Evolutionary conservation across 2,113 vertebrate species (phyloP).

Genomic region (Cephalopterus ornatus): DNA sequence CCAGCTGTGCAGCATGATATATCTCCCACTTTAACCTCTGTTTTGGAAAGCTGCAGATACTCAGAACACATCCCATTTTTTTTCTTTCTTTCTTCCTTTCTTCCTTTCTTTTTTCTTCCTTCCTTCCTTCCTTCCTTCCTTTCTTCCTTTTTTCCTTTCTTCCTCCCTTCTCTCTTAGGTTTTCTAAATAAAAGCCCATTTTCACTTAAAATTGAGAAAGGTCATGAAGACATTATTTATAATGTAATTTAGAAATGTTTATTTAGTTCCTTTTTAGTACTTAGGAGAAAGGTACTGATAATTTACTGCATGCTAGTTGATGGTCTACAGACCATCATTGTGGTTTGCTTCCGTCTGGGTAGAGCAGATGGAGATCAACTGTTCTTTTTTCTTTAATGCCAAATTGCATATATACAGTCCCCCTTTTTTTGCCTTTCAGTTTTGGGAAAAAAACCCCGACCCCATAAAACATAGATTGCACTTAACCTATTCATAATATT

Average conservation of each 20-base stretch:
- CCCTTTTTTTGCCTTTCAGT: background rate
- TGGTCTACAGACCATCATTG: background rate
- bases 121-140: too few species aligned
- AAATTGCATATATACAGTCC: background rate
- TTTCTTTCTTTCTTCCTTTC: too few species aligned
- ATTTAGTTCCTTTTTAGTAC: background rate
- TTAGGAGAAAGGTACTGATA: background rate
- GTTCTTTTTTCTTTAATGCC: background rate
- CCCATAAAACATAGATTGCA: background rate
- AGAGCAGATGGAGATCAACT: background rate
- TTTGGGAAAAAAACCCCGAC: background rate
- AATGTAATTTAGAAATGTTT: background rate
- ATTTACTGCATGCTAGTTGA: background rate
- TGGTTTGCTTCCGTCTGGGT: background rate
- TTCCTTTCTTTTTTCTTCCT: too few species aligned
- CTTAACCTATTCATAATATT: background rate
- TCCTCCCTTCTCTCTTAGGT: background rate
- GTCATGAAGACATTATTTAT: background rate
- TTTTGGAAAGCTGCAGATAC: background rate
- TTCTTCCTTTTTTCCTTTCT: too few species aligned
- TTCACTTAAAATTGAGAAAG: background rate
- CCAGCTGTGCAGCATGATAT: background rate
- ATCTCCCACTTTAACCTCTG: background rate
- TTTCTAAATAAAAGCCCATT: background rate
- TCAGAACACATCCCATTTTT: too few species aligned